Conservation (phyloP, 92 coral and sea anemone genomes). For the Palythoa grandiflora region DNA sequence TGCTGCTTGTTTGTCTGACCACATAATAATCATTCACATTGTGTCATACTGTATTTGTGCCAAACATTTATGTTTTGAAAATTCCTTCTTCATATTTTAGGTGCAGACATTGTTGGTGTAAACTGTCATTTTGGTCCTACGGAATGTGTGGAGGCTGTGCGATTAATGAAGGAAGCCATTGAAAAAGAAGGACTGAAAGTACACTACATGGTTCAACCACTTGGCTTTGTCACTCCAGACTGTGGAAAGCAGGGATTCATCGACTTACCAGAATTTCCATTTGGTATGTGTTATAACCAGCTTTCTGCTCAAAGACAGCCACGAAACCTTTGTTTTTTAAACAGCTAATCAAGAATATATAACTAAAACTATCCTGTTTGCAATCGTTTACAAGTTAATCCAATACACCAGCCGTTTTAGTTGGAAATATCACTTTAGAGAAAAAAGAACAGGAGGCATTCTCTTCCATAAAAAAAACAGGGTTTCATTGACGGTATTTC, state of each 20-base stretch:
- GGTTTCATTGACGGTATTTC: no score
- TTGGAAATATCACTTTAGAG: no score
- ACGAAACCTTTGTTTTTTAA: no score
- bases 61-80: neutral
- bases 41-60: no score
- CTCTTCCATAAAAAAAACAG: no score
- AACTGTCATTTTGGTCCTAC: constrained; percentile 96
- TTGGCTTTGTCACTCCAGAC: constrained; percentile 91
- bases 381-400: no score
- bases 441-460: no score
- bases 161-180: constrained; percentile 90
- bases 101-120: constrained; percentile 95
- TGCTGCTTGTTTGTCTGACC: no score
- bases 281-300: constrained; percentile 67
- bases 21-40: no score
- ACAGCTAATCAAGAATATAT: neutral
- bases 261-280: constrained; percentile 98
- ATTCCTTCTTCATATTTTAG: constrained; percentile 35
- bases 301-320: neutral
- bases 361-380: no score
- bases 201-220: constrained; percentile 94
- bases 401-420: no score
- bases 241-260: constrained; percentile 96
- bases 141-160: constrained; percentile 76
- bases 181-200: constrained; percentile 91